phyloP scores from a whole-genome alignment of 1,140 invertebrate species.

The Anastrepha obliqua region DNA sequence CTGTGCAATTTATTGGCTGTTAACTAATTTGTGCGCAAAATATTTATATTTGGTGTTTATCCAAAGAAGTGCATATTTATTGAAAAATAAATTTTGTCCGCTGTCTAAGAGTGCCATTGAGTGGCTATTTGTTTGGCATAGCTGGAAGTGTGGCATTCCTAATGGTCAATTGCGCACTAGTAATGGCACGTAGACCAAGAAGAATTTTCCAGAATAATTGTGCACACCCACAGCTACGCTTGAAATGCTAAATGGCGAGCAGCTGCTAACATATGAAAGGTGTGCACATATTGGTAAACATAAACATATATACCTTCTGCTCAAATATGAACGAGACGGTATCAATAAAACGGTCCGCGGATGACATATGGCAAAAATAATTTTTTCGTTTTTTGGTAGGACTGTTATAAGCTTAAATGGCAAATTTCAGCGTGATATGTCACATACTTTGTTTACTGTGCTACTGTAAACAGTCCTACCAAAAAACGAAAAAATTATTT shows the following conservation, averaged over 20 bases:
- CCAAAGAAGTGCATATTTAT: background rate
- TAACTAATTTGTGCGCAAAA: constrained; percentile 14
- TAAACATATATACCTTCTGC: too few species aligned
- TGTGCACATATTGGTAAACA: background rate
- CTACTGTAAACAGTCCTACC: too few species aligned
- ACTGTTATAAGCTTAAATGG: too few species aligned
- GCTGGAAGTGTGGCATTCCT: background rate
- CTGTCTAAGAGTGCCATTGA: background rate
- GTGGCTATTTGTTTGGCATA: background rate
- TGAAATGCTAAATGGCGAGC: background rate
- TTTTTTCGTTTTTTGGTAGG: too few species aligned
- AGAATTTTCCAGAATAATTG: background rate
- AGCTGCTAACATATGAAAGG: background rate
- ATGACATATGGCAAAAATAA: too few species aligned
- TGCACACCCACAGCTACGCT: background rate
- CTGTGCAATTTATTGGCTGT: constrained; percentile 4
- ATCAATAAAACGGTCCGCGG: too few species aligned
- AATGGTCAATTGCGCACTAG: background rate
- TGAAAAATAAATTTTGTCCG: constrained; percentile 26
- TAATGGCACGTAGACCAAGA: background rate
- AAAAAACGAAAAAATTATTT: too few species aligned
- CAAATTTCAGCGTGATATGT: too few species aligned
- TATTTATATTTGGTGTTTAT: constrained; percentile 13
- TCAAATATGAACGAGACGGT: too few species aligned
- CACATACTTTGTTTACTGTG: too few species aligned